These are phyloP conservation scores for Megalopta genalis DNA, from an alignment of 1,140 invertebrate genomes.

Conservation along the genomic window DNA sequence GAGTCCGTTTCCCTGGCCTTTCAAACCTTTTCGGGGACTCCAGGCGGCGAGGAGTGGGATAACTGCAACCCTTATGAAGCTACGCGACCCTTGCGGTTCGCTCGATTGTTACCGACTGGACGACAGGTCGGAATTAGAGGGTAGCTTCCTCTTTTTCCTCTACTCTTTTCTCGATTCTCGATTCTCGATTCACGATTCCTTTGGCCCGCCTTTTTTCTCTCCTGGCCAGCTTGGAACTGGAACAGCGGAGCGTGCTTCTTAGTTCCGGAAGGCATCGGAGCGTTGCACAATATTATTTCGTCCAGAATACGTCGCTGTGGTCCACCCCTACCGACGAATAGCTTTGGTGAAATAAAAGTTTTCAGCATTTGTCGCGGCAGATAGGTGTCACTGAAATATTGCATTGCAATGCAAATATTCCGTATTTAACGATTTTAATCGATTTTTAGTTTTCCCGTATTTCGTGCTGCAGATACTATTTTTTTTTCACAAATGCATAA, in stretches of 20 bases:
- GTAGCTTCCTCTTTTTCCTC: not conserved
- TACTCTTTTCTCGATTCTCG: not conserved
- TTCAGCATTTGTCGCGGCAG: no score
- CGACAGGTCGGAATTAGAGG: constrained; percentile 35
- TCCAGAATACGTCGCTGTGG: no score
- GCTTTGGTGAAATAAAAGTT: no score
- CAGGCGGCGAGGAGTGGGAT: constrained; percentile 19
- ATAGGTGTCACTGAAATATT: no score
- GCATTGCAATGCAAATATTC: no score
- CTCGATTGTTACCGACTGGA: constrained; percentile 43
- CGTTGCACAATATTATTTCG: not conserved
- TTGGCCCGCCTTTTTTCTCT: not conserved
- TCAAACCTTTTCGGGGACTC: constrained; percentile 56
- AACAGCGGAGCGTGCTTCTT: not conserved
- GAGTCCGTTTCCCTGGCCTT: constrained; percentile 58
- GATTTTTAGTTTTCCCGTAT: no score
- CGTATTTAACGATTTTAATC: no score
- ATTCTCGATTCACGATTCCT: constrained; percentile 2
- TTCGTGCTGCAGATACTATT: no score
- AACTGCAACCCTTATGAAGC: constrained; percentile 55
- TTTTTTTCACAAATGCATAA: no score
- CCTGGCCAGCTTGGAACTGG: not conserved
- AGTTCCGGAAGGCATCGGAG: not conserved
- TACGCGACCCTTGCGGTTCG: constrained; percentile 43
- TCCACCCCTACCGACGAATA: no score